Base-by-base conservation (phyloP, 2,113 vertebrate genomes). In the Alexandromys fortis region DNA sequence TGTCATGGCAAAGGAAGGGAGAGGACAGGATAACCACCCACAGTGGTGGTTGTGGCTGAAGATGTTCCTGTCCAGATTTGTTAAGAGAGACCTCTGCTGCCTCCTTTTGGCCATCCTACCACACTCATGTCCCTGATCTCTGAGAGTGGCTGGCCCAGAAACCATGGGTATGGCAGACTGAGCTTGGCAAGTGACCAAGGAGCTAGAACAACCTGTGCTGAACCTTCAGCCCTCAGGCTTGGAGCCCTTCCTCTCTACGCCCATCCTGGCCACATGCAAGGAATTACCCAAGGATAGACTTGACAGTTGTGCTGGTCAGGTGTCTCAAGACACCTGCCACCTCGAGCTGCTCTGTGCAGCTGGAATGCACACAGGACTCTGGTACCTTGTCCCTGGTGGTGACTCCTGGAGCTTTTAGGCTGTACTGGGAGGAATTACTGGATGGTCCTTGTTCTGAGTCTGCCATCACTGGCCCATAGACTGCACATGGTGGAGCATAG, bases 321-420 rank as follows among this genome's bases (percentile, higher is more conserved):
- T n/a, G 24, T 17, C 42, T 26, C 0, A 0, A 76, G 58, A 30
- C 21, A 17, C 19, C 26, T 3, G 0, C 38, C 24, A n/a, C 55
- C n/a, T n/a, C 55, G 65, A 77, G 45, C 19, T 11, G 61, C 3
- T 7, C 10, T 75, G 30, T 30, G 38, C 42, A 82, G 67, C 45
- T 49, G 33, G 42, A 86, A 7, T 26, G 22, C 45, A 42, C 73
- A 58, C 16, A n/a, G 49, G 49, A 30, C 55, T 78, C 49, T 49
- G 11, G 49, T 49, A 11, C 49, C 49, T 49, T 49, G 49, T 49
- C 49, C 49, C 49, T 49, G 49, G 49, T 49, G 11, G 49, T 49
- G 11, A 52, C 90, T 81, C 77, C n/a, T n/a, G 42, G 58, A 33
- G 42, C 4, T 67, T 83, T 30, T 67, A 28, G 52, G 58, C 11